phyloP scores from a whole-genome alignment of 2,888 invertebrate genomes.

The Troides aeacus region DNA sequence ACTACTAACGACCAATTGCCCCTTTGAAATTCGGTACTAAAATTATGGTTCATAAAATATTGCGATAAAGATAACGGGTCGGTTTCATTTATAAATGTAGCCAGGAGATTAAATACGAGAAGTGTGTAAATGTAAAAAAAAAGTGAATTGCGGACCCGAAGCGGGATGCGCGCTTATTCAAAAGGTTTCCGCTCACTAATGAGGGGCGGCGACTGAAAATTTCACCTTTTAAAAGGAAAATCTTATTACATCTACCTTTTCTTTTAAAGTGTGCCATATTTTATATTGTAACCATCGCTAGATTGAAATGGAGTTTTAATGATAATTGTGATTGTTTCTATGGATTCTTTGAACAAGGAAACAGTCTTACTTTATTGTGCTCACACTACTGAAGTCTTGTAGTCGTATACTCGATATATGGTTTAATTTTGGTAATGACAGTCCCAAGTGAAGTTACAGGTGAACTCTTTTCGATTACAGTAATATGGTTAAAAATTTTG shows the following conservation, averaged over 20 bases:
- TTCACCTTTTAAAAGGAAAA: conserved; percentile 41
- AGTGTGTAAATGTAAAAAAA: conserved; percentile 38
- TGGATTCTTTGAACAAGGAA: background rate
- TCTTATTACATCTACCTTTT: conserved; percentile 38
- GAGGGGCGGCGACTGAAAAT: conserved; percentile 40
- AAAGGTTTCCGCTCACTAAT: conserved; percentile 40
- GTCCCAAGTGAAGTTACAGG: background rate
- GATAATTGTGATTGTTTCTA: background rate
- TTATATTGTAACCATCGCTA: conserved; percentile 33
- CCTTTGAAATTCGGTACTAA: background rate
- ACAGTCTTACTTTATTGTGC: background rate
- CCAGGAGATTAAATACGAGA: conserved; percentile 29
- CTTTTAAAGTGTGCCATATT: conserved; percentile 35
- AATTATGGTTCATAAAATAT: conserved; percentile 19
- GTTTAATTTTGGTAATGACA: too few relatives aligned
- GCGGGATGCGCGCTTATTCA: conserved; percentile 40
- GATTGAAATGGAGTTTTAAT: conserved; percentile 11
- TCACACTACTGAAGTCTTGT: too few relatives aligned
- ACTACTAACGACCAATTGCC: background rate
- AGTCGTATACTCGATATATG: too few relatives aligned
- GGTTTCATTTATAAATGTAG: conserved; percentile 27
- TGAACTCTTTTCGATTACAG: background rate
- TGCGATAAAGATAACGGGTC: conserved; percentile 19
- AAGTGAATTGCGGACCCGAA: conserved; percentile 40
- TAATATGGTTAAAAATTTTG: background rate